These are phyloP conservation scores for Astyanax mexicanus DNA, from an alignment of 2,797 vertebrate genomes.

Conservation along the genomic window DNA sequence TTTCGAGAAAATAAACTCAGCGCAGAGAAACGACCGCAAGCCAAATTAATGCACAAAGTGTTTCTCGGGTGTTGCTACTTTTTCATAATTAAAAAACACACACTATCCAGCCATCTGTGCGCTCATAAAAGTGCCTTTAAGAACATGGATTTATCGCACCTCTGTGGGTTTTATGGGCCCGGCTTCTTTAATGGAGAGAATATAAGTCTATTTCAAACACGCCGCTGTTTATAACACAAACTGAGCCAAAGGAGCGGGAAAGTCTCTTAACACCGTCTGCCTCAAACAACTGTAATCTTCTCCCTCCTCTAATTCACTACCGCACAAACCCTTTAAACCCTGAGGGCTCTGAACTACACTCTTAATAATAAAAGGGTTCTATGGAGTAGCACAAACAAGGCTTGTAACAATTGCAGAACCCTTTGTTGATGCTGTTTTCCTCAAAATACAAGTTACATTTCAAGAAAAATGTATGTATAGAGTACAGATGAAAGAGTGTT, in stretches of 20 bases:
- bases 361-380: too few relatives aligned
- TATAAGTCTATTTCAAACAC: constrained; percentile 54
- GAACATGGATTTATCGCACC: constrained; percentile 61
- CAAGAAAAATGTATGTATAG: too few relatives aligned
- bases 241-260: not conserved
- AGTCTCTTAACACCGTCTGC: constrained; percentile 1
- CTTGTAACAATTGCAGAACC: too few relatives aligned
- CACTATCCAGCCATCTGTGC: constrained; percentile 74
- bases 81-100: constrained; percentile 63
- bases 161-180: constrained; percentile 54
- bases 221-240: constrained; percentile 20
- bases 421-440: too few relatives aligned
- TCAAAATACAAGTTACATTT: too few relatives aligned
- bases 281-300: not conserved
- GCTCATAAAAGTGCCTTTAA: constrained; percentile 63
- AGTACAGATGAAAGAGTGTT: too few relatives aligned
- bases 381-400: too few relatives aligned
- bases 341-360: not conserved
- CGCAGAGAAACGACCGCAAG: constrained; percentile 40
- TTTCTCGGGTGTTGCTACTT: constrained; percentile 63
- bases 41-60: constrained; percentile 52
- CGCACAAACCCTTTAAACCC: not conserved
- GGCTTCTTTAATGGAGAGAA: constrained; percentile 52
- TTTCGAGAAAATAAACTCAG: constrained; percentile 42
- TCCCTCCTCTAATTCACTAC: too few relatives aligned